Evolutionary conservation across 2,797 vertebrate species (phyloP), one percentile per base, ranked within the genome.

Genomic region (Falco columbarius): DNA sequence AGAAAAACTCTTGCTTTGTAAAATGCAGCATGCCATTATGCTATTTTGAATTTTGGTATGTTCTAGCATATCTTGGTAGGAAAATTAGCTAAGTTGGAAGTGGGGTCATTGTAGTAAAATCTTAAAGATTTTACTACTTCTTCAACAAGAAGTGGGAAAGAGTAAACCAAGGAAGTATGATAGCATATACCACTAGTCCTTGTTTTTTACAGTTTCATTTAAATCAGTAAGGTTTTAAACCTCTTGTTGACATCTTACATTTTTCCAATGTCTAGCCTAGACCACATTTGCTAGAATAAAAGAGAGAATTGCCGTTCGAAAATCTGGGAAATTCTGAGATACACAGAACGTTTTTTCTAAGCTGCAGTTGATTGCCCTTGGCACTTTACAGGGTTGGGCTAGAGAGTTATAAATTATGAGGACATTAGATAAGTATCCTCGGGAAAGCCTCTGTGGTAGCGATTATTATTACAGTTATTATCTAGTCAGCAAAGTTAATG

Each of bases 401-500:
- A 54, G 71, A 95, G 87, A 94, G 66, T 87, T 86, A 12, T 83
- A 73, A 94, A 96, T 91, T 66, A 95, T 82, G 79, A 92, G 96
- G 81, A 61, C 94, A 94, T 97, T 93, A 93, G 83, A 65, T 85
- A 91, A 95, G 61, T 89, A 92, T 96, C 74, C 83, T 92, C 47
- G 6, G 86, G 90, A 97, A 95, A 97, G 72, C 77, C 94, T 96
- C 72, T 90, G 54, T 91, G 92, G 82, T 76, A 81, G 36, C 96
- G 94, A 96, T 97, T 96, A 96, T 96, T 94, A 87, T 93, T 95
- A 81, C 83, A 90, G 66, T 67, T 87, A 90, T 95, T 95, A 96
- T 95, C 81, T 90, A 90, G 95, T 97, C 96, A 96, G 84, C 95
- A 97, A 94, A 97, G 93, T 96, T 97, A 95, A 93, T 76, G 58